Percentiles rank a stretch among this genome's conserved stretches.
These are phyloP conservation scores for Hippocampus comes DNA, from an alignment of 2,113 vertebrate species.

Conservation along the genomic window DNA sequence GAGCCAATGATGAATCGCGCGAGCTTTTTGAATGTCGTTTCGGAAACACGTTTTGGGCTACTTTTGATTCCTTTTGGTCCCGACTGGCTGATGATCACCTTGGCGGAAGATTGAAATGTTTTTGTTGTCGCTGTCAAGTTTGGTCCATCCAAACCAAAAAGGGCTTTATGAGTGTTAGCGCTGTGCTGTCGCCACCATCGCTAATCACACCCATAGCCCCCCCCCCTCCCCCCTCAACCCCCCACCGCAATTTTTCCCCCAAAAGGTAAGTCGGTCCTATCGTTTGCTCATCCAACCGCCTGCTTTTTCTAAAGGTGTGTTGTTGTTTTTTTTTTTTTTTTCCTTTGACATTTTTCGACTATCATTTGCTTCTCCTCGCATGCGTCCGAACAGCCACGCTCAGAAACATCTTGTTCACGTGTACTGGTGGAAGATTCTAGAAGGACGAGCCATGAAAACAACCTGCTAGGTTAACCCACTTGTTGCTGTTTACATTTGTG, in stretches of 20 bases:
- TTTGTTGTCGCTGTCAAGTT: neutral
- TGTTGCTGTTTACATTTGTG: conserved; percentile 43
- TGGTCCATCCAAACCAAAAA: conserved; percentile 52
- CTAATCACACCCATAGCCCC: neutral
- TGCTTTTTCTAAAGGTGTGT: neutral
- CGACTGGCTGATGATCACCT: neutral
- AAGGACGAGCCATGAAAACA: conserved; percentile 17
- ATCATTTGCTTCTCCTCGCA: conserved; percentile 24
- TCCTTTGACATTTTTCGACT: conserved; percentile 13
- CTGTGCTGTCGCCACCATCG: conserved; percentile 11
- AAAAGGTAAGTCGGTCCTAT: conserved; percentile 60
- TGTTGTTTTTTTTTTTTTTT: neutral
- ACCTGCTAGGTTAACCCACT: conserved; percentile 40
- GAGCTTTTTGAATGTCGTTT: neutral
- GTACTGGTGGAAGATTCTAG: conserved; percentile 61
- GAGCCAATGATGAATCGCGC: too few species aligned
- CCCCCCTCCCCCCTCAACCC: too few species aligned
- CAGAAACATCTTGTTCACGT: conserved; percentile 75
- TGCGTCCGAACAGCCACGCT: conserved; percentile 69
- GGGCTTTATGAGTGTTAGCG: conserved; percentile 57
- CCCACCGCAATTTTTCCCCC: too few species aligned
- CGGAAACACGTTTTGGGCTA: neutral
- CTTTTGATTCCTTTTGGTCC: neutral
- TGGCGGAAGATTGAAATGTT: neutral
- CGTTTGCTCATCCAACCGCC: conserved; percentile 24